Evolutionary conservation across 2,888 invertebrate genomes (phyloP).

Genomic region (Branchipolynoe longqiensis): DNA sequence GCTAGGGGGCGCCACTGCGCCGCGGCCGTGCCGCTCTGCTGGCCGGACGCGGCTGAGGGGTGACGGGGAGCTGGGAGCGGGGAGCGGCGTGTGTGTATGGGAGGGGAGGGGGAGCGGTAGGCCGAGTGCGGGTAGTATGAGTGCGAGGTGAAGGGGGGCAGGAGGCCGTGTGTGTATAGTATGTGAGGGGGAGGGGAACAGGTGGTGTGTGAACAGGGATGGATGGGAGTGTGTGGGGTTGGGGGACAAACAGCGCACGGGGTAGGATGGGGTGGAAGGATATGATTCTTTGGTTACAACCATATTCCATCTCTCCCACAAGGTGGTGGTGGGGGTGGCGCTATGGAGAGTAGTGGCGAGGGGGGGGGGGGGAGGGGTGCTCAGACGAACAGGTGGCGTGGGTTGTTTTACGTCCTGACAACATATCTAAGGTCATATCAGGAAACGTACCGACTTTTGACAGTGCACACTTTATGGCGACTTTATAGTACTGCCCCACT

Average conservation of each 20-base stretch:
- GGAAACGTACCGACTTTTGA: no score
- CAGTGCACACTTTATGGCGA: no score
- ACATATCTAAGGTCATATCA: no score
- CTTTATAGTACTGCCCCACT: background rate
- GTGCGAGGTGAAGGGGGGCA: no score
- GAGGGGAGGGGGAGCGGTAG: background rate
- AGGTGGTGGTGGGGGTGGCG: background rate
- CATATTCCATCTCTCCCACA: no score
- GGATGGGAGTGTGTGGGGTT: background rate
- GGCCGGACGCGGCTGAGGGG: background rate
- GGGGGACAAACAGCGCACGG: background rate
- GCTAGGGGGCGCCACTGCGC: conserved; percentile 45
- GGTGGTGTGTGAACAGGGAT: no score
- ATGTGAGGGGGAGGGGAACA: no score
- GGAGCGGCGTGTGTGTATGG: background rate
- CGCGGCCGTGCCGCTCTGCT: background rate
- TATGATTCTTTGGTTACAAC: no score
- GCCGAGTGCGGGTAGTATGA: background rate
- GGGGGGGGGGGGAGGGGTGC: background rate
- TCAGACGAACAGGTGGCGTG: background rate
- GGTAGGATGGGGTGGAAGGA: no score
- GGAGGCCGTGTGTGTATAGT: no score
- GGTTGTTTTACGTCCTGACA: no score
- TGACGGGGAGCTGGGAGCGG: conserved; percentile 2
- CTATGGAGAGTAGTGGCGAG: background rate